These are phyloP conservation scores for Drosophila leonis DNA, from an alignment of 2,888 invertebrate species.

Conservation along the genomic window DNA sequence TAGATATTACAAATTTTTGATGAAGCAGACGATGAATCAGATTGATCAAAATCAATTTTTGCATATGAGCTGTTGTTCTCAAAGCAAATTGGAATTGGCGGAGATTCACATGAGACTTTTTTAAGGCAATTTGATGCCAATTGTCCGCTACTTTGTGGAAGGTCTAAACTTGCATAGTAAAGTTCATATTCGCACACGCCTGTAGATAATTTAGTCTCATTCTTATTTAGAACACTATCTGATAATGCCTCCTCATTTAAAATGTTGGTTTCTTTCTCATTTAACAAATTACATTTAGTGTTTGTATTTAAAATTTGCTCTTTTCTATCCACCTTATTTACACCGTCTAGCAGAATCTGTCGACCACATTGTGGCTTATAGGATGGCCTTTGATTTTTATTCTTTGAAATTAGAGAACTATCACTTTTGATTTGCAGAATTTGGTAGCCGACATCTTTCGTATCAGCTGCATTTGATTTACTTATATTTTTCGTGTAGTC, in stretches of 20 bases:
- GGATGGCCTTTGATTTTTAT: constrained; percentile 49
- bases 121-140: constrained; percentile 60
- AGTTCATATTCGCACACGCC: constrained; percentile 86
- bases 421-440: constrained; percentile 83
- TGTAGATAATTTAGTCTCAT: constrained; percentile 67
- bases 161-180: constrained; percentile 89
- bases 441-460: constrained; percentile 78
- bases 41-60: constrained; percentile 90
- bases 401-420: constrained; percentile 75
- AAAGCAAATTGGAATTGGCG: constrained; percentile 78
- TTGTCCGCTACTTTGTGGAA: constrained; percentile 83
- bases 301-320: constrained; percentile 18
- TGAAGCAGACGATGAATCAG: constrained; percentile 78
- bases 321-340: constrained; percentile 33
- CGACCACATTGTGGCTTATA: constrained; percentile 42
- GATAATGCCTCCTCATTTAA: constrained; percentile 28
- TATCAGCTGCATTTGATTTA: constrained; percentile 44
- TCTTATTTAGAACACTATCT: constrained; percentile 38
- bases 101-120: constrained; percentile 67
- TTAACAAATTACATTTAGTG: constrained; percentile 32
- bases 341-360: constrained; percentile 39
- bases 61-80: constrained; percentile 88
- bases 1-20: constrained; percentile 72
- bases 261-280: constrained; percentile 27
- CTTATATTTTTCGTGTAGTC: constrained; percentile 60